Evolutionary conservation across 1,140 invertebrate genomes (phyloP), one percentile per base, ranked within the genome.

Genomic region (Ladona fulva): DNA sequence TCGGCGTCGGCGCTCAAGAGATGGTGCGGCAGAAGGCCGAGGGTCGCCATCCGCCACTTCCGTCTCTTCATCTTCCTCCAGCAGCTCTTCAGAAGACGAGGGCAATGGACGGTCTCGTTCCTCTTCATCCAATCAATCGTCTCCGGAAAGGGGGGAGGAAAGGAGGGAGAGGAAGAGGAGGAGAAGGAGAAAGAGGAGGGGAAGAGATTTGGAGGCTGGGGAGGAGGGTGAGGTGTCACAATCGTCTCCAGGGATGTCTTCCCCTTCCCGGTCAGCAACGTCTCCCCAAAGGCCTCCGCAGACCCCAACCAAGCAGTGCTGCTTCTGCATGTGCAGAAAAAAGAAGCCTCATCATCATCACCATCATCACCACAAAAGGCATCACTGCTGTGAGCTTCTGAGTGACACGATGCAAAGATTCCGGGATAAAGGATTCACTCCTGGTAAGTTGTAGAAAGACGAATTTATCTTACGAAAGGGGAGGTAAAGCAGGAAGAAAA

Each of bases 401-500:
- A 88, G 89, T 29, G 93, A 95, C 83, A 93, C 93, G 79, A 87
- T 95, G 79, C 89, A 92, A 66, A 93, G 93, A 80, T 95, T 95
- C 84, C 89, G 93, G 74, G 94, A 96, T 81, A 94, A 94, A 82
- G 94, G 94, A 78, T 94, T 95, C 81, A 95, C 93, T 52, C 89
- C 92, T 83, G 92, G 92, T 93, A 85, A 86, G 85, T 81, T 37
- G 29, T n/a, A n/a, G n/a, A n/a, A n/a, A n/a, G n/a, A n/a, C n/a
- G n/a, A n/a, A n/a, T n/a, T n/a, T n/a, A n/a, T n/a, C n/a, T n/a
- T n/a, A n/a, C n/a, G n/a, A n/a, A n/a, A n/a, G n/a, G n/a, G n/a
- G n/a, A n/a, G n/a, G n/a, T n/a, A n/a, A n/a, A n/a, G n/a, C n/a
- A n/a, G n/a, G n/a, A n/a, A n/a, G n/a, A n/a, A n/a, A n/a, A n/a